These are phyloP conservation scores for Apotomis capreana DNA, from an alignment of 2,888 invertebrate genomes.

Conservation along the genomic window DNA sequence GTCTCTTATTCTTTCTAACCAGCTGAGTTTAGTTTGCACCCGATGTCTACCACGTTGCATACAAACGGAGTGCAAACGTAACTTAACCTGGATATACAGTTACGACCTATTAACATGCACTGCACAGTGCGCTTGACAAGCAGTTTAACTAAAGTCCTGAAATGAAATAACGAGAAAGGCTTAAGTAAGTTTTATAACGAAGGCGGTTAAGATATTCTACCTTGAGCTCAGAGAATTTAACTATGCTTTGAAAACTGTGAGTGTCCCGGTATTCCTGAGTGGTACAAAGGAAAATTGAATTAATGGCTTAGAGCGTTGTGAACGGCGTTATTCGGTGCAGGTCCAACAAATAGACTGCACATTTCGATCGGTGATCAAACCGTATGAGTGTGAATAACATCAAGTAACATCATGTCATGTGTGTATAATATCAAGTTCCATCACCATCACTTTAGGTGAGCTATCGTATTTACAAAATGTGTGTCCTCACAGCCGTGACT, in stretches of 20 bases:
- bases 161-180: neutral
- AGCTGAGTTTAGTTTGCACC: too few species aligned
- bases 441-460: too few species aligned
- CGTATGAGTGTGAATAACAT: too few species aligned
- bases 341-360: neutral
- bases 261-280: neutral
- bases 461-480: too few species aligned
- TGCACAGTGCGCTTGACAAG: neutral
- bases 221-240: neutral
- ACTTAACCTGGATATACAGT: neutral
- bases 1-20: too few species aligned
- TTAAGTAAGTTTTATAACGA: neutral
- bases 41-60: neutral
- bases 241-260: constrained; percentile 8
- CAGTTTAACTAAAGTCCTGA: neutral
- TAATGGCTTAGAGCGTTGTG: constrained; percentile 14
- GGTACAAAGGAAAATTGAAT: constrained; percentile 3
- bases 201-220: neutral
- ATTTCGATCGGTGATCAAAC: too few species aligned
- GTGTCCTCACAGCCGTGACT: too few species aligned
- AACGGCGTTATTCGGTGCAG: neutral
- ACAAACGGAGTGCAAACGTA: neutral
- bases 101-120: neutral
- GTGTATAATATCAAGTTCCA: too few species aligned
- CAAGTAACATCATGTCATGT: too few species aligned